Conservation (phyloP, 2,888 invertebrate species). For the Chloroclystis v-ata region DNA sequence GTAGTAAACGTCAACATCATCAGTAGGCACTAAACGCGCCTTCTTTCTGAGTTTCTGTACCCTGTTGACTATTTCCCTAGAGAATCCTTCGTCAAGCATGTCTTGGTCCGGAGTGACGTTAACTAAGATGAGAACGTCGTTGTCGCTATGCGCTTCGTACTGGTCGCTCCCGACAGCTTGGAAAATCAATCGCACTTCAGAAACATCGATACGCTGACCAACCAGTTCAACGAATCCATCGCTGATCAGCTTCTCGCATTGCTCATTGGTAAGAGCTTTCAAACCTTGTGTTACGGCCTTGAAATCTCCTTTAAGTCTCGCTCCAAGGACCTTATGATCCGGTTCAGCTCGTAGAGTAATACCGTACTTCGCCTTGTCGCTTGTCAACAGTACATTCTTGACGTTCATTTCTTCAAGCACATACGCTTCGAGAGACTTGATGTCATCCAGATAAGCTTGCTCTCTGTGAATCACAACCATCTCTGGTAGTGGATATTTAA, state of each 20-base stretch:
- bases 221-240: constrained; percentile 84
- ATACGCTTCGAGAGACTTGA: constrained; percentile 88
- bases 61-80: constrained; percentile 96
- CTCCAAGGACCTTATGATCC: constrained; percentile 94
- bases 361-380: constrained; percentile 94
- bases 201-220: constrained; percentile 86
- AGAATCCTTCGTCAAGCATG: constrained; percentile 95
- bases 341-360: constrained; percentile 95
- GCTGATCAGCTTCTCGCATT: constrained; percentile 86
- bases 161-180: constrained; percentile 82
- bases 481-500: constrained; percentile 97
- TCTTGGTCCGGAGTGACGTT: constrained; percentile 93
- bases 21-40: constrained; percentile 93
- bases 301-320: constrained; percentile 92
- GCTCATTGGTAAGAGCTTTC: constrained; percentile 85
- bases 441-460: constrained; percentile 84
- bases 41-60: constrained; percentile 98
- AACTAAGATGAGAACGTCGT: constrained; percentile 91
- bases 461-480: constrained; percentile 96
- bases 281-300: constrained; percentile 91
- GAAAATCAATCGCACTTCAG: constrained; percentile 91
- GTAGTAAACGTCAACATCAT: constrained; percentile 91
- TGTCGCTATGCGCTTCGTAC: constrained; percentile 94
- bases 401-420: constrained; percentile 96
- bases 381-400: constrained; percentile 87